phyloP scores from a whole-genome alignment of 2,888 invertebrate species.

The Drosophila monieri region DNA sequence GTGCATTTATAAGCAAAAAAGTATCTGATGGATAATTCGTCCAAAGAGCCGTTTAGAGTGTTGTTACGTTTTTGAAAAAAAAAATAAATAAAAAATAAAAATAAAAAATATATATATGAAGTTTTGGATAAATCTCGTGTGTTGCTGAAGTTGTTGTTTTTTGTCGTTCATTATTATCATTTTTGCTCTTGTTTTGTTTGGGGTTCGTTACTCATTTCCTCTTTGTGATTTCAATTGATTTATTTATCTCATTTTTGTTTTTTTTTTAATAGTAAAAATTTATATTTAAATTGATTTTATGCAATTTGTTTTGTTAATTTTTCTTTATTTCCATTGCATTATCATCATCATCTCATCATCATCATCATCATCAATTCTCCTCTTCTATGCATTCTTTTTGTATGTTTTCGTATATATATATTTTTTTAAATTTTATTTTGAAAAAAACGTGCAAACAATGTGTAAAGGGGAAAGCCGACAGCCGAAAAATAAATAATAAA shows the following conservation, averaged over 20 bases:
- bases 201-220: conserved; percentile 41
- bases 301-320: conserved; percentile 58
- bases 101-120: too few species aligned
- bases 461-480: conserved; percentile 85
- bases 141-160: conserved; percentile 37
- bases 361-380: conserved; percentile 34
- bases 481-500: conserved; percentile 82
- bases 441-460: conserved; percentile 85
- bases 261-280: conserved; percentile 71
- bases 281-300: conserved; percentile 71
- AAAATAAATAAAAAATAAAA: too few species aligned
- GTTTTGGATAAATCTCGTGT: conserved; percentile 48
- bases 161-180: conserved; percentile 42
- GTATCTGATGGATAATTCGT: neutral
- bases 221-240: conserved; percentile 41
- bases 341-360: conserved; percentile 31
- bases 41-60: neutral
- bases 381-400: conserved; percentile 49
- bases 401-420: conserved; percentile 46
- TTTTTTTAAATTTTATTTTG: conserved; percentile 59
- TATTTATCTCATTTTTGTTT: conserved; percentile 26
- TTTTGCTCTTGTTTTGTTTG: conserved; percentile 57
- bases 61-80: neutral
- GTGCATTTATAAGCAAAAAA: neutral
- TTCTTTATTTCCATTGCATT: conserved; percentile 59